A percentile compares a stretch with the other conserved stretches of the same genome.
Evolutionary conservation across 64 coral and sea anemone genomes (phyloP).

Genomic region (Catalaphyllia jardinei): DNA sequence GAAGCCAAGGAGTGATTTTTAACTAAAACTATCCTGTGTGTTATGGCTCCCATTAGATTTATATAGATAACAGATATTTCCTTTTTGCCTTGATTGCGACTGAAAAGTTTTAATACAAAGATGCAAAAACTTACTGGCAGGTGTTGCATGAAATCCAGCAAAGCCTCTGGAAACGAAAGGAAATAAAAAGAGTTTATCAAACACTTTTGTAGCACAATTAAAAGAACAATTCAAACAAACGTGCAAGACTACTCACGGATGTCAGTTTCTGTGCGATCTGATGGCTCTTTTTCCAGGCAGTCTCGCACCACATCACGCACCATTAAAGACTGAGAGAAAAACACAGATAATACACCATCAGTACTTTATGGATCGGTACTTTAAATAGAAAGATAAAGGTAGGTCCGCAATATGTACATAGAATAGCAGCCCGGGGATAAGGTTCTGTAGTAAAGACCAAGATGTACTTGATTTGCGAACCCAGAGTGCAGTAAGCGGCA

Average conservation of each 20-base stretch:
- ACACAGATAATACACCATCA: not conserved
- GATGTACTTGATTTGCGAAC: no score
- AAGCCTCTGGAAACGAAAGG: constrained; percentile 65
- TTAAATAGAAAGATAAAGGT: not conserved
- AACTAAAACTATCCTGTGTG: no score
- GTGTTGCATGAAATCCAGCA: constrained; percentile 98
- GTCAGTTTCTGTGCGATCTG: constrained; percentile 91
- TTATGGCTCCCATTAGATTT: no score
- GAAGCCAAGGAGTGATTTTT: no score
- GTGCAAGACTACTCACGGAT: constrained; percentile 59
- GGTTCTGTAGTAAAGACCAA: no score
- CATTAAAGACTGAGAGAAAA: constrained; percentile 85
- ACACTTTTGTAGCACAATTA: not conserved
- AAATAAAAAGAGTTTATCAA: not conserved
- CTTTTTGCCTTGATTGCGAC: not conserved
- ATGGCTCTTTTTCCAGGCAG: constrained; percentile 93
- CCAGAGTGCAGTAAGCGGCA: no score
- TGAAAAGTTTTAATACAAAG: not conserved
- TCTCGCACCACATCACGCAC: constrained; percentile 98
- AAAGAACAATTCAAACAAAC: not conserved
- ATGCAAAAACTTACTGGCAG: constrained; percentile 76
- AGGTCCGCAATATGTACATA: not conserved
- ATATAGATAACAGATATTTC: no score
- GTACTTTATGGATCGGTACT: no score
- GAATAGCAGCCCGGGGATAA: not conserved